Evolutionary conservation across 64 coral and sea anemone genomes (phyloP), one percentile per base, ranked within the genome.

Genomic region (Porites lutea): DNA sequence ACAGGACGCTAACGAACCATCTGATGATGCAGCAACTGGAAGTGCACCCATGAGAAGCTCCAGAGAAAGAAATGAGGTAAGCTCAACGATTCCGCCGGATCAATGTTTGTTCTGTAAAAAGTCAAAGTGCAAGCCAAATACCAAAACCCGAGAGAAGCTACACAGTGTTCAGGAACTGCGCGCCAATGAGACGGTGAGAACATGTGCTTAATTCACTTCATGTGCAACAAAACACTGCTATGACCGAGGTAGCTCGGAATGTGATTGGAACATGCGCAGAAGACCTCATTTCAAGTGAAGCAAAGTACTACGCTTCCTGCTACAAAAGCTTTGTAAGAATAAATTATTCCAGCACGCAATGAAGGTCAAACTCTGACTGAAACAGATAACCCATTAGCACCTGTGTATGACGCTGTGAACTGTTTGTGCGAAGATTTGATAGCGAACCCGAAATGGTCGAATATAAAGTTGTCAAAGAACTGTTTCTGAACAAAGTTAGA

Each of bases 201-300:
- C 62, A 80, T 77, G 78, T 83, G 87, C 88, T 74, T n/a, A n/a
- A n/a, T n/a, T 90, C 45, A 13, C 78, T 86, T 57, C 88, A 95
- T 53, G 12, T 95, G 86, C 23, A 95, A 52, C 18, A 71, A 60
- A 47, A 88, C 70, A 88, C 72, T 62, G 16, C 64, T 14, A 83
- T 85, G 77, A 95, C 76, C 82, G 83, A 27, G 8, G 63, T 83
- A 82, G 89, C 83, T 83, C 13, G 10, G 15, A 77, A 92, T 37
- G 92, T 95, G 76, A 72, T 20, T 78, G 58, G 81, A 8, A 86
- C 90, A 54, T 86, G 88, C 53, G 49, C 88, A 48, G 90, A 95
- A 50, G 72, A 91, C 47, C 71, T 95, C 54, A 92, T 95, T 55
- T 80, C 71, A 64, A 95, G 94, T 45, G 90, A 96, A 92, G 90